These are phyloP conservation scores for Glaucomys volans DNA, from an alignment of 2,113 vertebrate species.

Conservation along the genomic window DNA sequence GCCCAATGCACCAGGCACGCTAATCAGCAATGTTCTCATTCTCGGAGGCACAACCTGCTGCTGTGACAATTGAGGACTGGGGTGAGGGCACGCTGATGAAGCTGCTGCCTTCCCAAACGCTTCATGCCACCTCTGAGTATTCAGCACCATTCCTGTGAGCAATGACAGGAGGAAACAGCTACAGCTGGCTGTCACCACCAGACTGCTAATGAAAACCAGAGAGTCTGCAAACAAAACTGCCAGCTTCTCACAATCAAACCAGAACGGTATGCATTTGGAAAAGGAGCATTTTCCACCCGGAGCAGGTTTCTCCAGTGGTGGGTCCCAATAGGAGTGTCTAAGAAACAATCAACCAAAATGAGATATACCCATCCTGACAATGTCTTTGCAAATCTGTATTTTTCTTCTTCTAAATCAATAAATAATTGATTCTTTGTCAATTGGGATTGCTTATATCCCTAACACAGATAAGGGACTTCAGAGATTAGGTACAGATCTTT, in stretches of 20 bases:
- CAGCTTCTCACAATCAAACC: neutral
- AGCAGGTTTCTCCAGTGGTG: neutral
- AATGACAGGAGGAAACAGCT: conserved; percentile 37
- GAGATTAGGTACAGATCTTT: conserved; percentile 7
- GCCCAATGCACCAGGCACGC: neutral
- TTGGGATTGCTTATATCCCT: neutral
- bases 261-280: neutral
- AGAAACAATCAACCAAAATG: neutral
- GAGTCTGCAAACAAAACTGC: conserved; percentile 43
- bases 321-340: neutral
- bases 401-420: conserved; percentile 53
- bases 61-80: neutral
- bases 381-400: neutral
- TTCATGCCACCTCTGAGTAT: conserved; percentile 30
- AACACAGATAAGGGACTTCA: conserved; percentile 1
- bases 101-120: conserved; percentile 17
- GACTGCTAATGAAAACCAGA: conserved; percentile 72
- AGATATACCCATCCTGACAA: neutral
- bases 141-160: conserved; percentile 58
- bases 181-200: conserved; percentile 62
- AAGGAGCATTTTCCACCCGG: neutral
- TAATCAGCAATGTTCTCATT: conserved; percentile 8
- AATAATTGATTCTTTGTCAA: conserved; percentile 5
- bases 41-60: neutral
- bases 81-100: neutral